phyloP scores from a whole-genome alignment of 2,888 invertebrate species.

The Xestia ashworthii region DNA sequence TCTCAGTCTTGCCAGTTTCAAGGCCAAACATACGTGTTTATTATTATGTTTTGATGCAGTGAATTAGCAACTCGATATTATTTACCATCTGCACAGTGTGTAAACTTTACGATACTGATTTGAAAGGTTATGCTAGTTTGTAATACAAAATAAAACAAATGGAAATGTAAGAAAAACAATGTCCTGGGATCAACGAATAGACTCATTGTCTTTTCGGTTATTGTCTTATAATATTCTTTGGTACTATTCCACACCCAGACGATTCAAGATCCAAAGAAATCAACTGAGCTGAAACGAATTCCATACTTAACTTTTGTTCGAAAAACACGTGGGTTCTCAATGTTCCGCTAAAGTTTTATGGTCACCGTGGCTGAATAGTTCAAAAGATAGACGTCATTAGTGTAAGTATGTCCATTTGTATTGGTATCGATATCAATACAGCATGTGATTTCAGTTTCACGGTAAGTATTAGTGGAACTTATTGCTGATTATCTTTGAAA shows the following conservation, averaged over 20 bases:
- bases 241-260: constrained; percentile 40
- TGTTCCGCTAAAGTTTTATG: constrained; percentile 64
- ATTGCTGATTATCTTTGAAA: constrained; percentile 46
- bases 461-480: constrained; percentile 31
- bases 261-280: constrained; percentile 54
- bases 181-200: constrained; percentile 3
- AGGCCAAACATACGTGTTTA: constrained; percentile 41
- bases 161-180: constrained; percentile 15
- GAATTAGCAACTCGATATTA: constrained; percentile 49
- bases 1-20: constrained; percentile 16
- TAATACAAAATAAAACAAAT: constrained; percentile 29
- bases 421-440: constrained; percentile 44
- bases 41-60: constrained; percentile 33
- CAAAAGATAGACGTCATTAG: constrained; percentile 73
- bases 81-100: constrained; percentile 48
- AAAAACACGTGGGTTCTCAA: constrained; percentile 44
- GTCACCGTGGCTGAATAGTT: constrained; percentile 69
- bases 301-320: constrained; percentile 62
- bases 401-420: constrained; percentile 40
- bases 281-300: constrained; percentile 61
- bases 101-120: constrained; percentile 42
- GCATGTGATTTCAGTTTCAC: constrained; percentile 34
- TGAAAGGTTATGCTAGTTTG: constrained; percentile 16
- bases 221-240: constrained; percentile 21
- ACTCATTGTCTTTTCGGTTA: constrained; percentile 16